Percentiles rank a stretch among this genome's conserved stretches.
These are phyloP conservation scores for Anthrax anthrax DNA, from an alignment of 2,888 invertebrate species.

Conservation along the genomic window DNA sequence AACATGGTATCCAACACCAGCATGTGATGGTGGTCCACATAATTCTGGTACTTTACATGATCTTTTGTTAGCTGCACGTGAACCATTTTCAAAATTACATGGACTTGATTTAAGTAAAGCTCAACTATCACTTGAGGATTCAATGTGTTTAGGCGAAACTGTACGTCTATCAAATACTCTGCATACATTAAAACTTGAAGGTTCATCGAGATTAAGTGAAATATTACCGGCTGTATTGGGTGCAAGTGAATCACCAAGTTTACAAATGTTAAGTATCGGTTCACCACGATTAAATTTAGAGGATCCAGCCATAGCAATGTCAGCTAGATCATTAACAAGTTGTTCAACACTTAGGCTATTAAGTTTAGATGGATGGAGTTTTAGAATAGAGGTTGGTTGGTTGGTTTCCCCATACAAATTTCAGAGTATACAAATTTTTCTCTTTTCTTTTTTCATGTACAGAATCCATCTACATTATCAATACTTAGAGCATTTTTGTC, in stretches of 20 bases:
- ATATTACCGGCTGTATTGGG: constrained; percentile 40
- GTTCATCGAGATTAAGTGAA: constrained; percentile 39
- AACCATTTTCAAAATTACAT: constrained; percentile 37
- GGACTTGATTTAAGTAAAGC: constrained; percentile 42
- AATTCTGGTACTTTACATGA: constrained; percentile 25
- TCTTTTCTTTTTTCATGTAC: constrained; percentile 1
- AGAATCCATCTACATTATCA: constrained; percentile 29
- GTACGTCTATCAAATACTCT: constrained; percentile 38
- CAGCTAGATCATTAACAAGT: constrained; percentile 23
- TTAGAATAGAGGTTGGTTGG: constrained; percentile 43
- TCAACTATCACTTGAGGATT: constrained; percentile 39
- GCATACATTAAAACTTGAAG: constrained; percentile 40
- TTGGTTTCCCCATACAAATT: too few species aligned
- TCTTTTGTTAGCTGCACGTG: constrained; percentile 30
- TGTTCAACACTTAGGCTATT: constrained; percentile 37
- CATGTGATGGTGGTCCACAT: constrained; percentile 35
- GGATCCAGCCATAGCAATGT: constrained; percentile 31
- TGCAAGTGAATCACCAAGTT: constrained; percentile 38
- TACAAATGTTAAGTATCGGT: constrained; percentile 40
- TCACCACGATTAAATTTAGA: constrained; percentile 39
- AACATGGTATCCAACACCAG: constrained; percentile 38
- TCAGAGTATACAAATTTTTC: too few species aligned
- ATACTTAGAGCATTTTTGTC: constrained; percentile 37
- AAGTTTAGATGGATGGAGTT: constrained; percentile 42
- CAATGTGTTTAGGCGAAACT: constrained; percentile 41